Evolutionary conservation across 2,113 vertebrate genomes (phyloP).

Genomic region (Abramis brama): DNA sequence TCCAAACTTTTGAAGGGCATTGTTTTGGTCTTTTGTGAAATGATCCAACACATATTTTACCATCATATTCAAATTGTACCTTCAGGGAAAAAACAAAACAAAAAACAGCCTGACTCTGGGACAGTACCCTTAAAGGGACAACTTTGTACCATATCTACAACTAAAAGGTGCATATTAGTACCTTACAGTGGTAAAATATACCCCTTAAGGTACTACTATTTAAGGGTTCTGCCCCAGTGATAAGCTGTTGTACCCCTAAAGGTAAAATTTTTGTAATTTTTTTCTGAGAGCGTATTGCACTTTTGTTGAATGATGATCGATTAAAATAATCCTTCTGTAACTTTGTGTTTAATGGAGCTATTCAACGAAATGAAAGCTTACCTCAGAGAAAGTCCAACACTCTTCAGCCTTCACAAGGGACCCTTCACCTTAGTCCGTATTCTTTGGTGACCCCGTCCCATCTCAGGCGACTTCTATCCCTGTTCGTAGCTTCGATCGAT

Average conservation of each 20-base stretch:
- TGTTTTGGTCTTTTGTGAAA: neutral
- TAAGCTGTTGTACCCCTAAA: no score
- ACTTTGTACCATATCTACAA: neutral
- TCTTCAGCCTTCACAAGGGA: conserved; percentile 45
- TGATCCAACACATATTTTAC: neutral
- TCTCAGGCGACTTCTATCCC: conserved; percentile 62
- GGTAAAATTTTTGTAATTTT: neutral
- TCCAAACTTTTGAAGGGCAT: neutral
- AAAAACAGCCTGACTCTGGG: neutral
- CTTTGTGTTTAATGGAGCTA: conserved; percentile 39
- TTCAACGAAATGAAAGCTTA: conserved; percentile 48
- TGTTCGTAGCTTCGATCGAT: conserved; percentile 71
- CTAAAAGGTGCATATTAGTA: neutral
- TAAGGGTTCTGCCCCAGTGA: no score
- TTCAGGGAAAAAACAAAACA: neutral
- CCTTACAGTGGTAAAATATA: neutral
- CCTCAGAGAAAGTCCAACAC: conserved; percentile 48
- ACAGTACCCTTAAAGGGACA: neutral
- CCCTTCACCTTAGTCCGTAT: conserved; percentile 57
- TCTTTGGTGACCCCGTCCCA: conserved; percentile 64
- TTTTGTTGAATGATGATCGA: conserved; percentile 24
- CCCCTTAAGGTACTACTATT: neutral
- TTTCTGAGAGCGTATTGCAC: conserved; percentile 9
- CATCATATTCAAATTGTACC: neutral
- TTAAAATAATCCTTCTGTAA: conserved; percentile 44